Percentiles rank a stretch among this genome's conserved stretches.
phyloP scores from a whole-genome alignment of 2,888 invertebrate species.

The Dasysyrphus albostriatus region DNA sequence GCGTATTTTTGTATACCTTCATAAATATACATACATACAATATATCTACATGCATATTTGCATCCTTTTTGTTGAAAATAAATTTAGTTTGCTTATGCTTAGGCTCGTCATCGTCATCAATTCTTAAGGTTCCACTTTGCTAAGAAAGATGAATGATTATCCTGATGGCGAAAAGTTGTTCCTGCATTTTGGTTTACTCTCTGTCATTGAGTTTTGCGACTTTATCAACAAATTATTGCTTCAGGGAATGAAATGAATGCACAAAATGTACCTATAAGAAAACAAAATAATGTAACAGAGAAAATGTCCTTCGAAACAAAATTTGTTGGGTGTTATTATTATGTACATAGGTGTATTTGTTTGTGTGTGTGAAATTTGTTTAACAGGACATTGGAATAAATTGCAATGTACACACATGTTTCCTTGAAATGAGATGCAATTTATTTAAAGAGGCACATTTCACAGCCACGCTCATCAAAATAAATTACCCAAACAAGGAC shows the following conservation, averaged over 20 bases:
- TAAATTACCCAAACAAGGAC: slow-evolving; percentile 64
- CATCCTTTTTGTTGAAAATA: slow-evolving; percentile 26
- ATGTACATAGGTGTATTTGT: not conserved
- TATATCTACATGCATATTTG: slow-evolving; percentile 4
- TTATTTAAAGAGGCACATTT: slow-evolving; percentile 61
- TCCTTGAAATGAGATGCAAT: slow-evolving; percentile 52
- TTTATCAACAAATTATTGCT: slow-evolving; percentile 43
- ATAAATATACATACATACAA: not conserved
- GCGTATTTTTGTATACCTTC: slow-evolving; percentile 1
- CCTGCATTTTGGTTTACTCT: not conserved
- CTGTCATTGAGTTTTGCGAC: slow-evolving; percentile 27
- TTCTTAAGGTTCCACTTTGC: slow-evolving; percentile 1
- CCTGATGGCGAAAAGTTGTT: slow-evolving; percentile 35
- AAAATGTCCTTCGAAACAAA: slow-evolving; percentile 29
- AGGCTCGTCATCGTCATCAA: slow-evolving; percentile 39
- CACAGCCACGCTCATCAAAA: slow-evolving; percentile 60
- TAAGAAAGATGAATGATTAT: slow-evolving; percentile 34
- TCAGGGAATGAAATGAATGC: slow-evolving; percentile 22
- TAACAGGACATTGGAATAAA: slow-evolving; percentile 46
- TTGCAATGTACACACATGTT: slow-evolving; percentile 49
- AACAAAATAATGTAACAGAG: not conserved
- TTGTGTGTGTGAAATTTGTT: slow-evolving; percentile 5
- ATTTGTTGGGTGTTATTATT: not conserved
- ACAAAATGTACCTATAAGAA: not conserved
- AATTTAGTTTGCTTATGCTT: slow-evolving; percentile 25